These are phyloP conservation scores for Philereme transversata DNA, from an alignment of 2,888 invertebrate species.

Conservation along the genomic window DNA sequence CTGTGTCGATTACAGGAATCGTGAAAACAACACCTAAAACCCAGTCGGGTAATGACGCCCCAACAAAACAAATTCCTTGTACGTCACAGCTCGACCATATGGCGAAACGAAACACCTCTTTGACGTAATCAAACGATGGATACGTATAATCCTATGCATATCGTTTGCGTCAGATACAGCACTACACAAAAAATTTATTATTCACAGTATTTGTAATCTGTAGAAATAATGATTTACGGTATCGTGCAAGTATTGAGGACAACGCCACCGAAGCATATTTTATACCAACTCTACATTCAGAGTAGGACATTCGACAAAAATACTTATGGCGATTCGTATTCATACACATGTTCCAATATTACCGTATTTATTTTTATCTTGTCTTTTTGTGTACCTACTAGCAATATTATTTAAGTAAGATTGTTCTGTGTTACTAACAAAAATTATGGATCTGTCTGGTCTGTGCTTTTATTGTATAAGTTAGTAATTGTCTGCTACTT, in stretches of 20 bases:
- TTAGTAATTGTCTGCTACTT: too few relatives aligned
- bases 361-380: too few relatives aligned
- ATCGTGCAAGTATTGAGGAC: conserved; percentile 16
- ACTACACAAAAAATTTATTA: background rate
- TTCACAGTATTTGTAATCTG: background rate
- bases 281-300: conserved; percentile 5
- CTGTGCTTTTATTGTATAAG: too few relatives aligned
- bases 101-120: conserved; percentile 16
- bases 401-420: too few relatives aligned
- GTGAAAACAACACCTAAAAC: conserved; percentile 20
- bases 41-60: conserved; percentile 42
- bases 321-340: background rate
- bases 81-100: conserved; percentile 36
- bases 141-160: background rate
- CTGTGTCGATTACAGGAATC: conserved; percentile 13
- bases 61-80: conserved; percentile 47
- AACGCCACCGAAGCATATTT: conserved; percentile 18
- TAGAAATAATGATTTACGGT: background rate
- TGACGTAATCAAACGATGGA: conserved; percentile 19
- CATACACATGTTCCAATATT: too few relatives aligned
- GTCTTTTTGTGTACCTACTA: too few relatives aligned
- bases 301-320: conserved; percentile 13
- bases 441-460: too few relatives aligned
- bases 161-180: background rate
- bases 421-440: too few relatives aligned